phyloP scores from a whole-genome alignment of 2,888 invertebrate genomes.

The Dryocosmus kuriphilus region DNA sequence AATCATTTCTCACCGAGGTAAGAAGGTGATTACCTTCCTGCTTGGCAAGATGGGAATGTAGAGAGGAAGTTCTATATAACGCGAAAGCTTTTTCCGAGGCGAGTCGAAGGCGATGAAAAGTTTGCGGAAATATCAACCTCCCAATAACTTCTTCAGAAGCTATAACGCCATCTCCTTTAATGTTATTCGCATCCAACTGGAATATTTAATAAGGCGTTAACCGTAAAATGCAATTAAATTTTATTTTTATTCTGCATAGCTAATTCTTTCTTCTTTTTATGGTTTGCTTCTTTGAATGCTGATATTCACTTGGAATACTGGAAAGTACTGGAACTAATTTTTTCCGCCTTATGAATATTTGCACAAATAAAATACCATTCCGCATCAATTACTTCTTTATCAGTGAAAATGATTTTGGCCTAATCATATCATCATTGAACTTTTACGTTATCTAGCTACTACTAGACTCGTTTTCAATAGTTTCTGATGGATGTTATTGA shows the following conservation, averaged over 20 bases:
- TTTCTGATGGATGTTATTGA: too few species aligned
- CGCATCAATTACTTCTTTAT: neutral
- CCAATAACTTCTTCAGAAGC: slow-evolving; percentile 20
- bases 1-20: slow-evolving; percentile 67
- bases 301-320: neutral
- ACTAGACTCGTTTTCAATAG: too few species aligned
- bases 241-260: neutral
- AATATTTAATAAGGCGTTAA: slow-evolving; percentile 6
- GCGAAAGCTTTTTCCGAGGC: slow-evolving; percentile 38
- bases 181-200: slow-evolving; percentile 12
- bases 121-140: slow-evolving; percentile 33
- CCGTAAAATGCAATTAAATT: neutral
- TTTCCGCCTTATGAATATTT: neutral
- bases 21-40: slow-evolving; percentile 67
- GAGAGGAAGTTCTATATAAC: slow-evolving; percentile 38
- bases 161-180: slow-evolving; percentile 25
- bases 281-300: neutral
- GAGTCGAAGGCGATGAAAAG: slow-evolving; percentile 29
- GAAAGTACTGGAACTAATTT: neutral
- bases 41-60: slow-evolving; percentile 48
- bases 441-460: too few species aligned
- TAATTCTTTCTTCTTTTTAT: neutral
- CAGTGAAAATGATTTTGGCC: neutral
- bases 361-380: too few species aligned
- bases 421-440: neutral